A percentile compares a stretch with the other conserved stretches of the same genome.
Conservation (phyloP, 2,797 vertebrate genomes). For the Neosalanx taihuensis region DNA sequence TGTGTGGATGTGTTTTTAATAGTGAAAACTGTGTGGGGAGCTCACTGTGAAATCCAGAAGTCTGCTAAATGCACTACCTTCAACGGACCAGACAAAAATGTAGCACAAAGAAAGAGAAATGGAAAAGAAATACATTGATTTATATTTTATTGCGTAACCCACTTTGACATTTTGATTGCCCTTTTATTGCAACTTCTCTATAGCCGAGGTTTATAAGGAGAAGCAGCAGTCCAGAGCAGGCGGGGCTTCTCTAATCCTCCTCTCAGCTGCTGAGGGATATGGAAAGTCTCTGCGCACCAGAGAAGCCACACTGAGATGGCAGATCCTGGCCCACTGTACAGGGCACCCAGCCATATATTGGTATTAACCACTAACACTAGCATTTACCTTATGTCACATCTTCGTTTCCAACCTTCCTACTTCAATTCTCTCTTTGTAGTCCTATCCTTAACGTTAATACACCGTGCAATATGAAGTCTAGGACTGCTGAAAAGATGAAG, state of each 20-base stretch:
- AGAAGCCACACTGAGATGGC: neutral
- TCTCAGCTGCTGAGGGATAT: constrained; percentile 4
- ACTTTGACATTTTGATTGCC: constrained; percentile 35
- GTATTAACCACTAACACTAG: neutral
- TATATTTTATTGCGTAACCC: constrained; percentile 38
- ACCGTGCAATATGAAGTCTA: no score
- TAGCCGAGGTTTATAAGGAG: constrained; percentile 34
- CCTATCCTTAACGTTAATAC: no score
- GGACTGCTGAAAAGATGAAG: no score
- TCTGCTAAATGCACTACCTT: no score
- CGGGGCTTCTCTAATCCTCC: constrained; percentile 29
- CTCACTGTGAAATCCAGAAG: neutral
- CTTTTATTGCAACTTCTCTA: constrained; percentile 35
- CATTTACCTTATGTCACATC: neutral
- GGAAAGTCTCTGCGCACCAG: neutral
- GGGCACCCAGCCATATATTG: neutral
- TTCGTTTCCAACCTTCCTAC: neutral
- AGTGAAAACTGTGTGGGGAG: neutral
- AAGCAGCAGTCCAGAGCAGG: constrained; percentile 35
- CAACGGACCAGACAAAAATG: neutral
- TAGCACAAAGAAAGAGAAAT: neutral
- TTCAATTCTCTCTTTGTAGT: no score
- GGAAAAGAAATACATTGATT: constrained; percentile 21
- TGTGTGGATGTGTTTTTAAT: neutral
- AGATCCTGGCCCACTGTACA: neutral